Conservation (phyloP, 2,888 invertebrate genomes). For the Xanthia togata region DNA sequence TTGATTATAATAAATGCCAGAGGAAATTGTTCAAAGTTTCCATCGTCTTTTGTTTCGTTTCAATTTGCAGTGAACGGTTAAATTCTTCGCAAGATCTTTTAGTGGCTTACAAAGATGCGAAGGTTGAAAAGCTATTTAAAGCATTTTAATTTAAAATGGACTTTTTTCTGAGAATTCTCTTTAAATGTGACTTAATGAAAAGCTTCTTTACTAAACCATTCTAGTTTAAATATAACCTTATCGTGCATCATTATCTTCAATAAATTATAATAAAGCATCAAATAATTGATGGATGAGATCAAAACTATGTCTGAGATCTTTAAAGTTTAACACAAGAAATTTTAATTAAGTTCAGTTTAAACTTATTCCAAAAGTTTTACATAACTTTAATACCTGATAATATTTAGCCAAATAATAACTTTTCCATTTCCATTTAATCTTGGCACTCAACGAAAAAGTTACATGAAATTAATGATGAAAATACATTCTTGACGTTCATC, state of each 20-base stretch:
- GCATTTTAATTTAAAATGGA: constrained; percentile 41
- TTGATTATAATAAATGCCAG: neutral
- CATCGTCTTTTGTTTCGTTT: constrained; percentile 36
- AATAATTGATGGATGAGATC: constrained; percentile 18
- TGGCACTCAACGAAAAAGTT: neutral
- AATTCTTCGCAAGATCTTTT: constrained; percentile 57
- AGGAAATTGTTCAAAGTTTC: constrained; percentile 37
- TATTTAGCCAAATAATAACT: neutral
- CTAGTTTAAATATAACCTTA: neutral
- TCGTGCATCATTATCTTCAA: neutral
- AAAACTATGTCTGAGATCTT: constrained; percentile 12
- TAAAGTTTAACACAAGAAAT: neutral
- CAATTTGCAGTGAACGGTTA: constrained; percentile 29
- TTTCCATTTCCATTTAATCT: constrained; percentile 4
- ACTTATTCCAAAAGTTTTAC: constrained; percentile 3
- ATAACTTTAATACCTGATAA: neutral
- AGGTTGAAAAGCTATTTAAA: constrained; percentile 30
- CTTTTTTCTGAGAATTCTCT: neutral
- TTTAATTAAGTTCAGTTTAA: constrained; percentile 7
- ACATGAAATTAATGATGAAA: neutral
- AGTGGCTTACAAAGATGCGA: constrained; percentile 37
- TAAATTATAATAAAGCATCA: neutral
- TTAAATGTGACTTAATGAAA: neutral
- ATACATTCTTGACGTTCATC: constrained; percentile 1
- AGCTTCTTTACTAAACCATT: neutral